Evolutionary conservation across 2,797 vertebrate genomes (phyloP), one percentile per base, ranked within the genome.

Genomic region (Rhynchotus rufescens): DNA sequence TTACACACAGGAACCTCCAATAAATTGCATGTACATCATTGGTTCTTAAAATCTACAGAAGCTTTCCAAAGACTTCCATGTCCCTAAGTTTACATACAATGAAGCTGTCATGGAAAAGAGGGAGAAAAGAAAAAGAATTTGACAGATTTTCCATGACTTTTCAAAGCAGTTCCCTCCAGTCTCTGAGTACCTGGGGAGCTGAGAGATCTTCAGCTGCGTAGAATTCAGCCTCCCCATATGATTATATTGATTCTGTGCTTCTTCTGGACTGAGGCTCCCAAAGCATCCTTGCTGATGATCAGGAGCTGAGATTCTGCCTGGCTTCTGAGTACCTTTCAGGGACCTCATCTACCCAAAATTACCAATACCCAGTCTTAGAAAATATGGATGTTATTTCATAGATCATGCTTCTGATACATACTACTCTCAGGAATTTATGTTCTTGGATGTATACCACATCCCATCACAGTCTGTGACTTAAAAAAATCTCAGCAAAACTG

Each of bases 31-130:
- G 32, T 62, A 72, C 44, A 38, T 82, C 61, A 65, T 8, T 62
- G 9, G 57, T 91, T 80, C 59, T 83, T 54, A 80, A 89, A 90
- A 85, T 28, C 45, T 68, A 25, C 14, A 47, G 62, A 75, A 54
- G 19, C 11, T 71, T 71, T 54, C 36, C 12, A 32, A 40, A 80
- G n/a, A 15, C 15, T 68, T 80, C 68, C n/a, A 9, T 34, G 8
- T 61, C 49, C n/a, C 20, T 84, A 79, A 54, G 9, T 54, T 42
- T 77, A 32, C 22, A 28, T 11, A 56, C 9, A 62, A 5, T 74
- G 36, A 88, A 88, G 34, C 28, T 67, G 11, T 30, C 32, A 6
- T 22, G 12, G 20, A 25, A 21, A 2, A 65, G 13, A 67, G 17
- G 34, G 6, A 10, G 10, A 8, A 1, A 36, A 68, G 36, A 30